Conservation (phyloP, 2,888 invertebrate species). For the Andricus quercusramuli region DNA sequence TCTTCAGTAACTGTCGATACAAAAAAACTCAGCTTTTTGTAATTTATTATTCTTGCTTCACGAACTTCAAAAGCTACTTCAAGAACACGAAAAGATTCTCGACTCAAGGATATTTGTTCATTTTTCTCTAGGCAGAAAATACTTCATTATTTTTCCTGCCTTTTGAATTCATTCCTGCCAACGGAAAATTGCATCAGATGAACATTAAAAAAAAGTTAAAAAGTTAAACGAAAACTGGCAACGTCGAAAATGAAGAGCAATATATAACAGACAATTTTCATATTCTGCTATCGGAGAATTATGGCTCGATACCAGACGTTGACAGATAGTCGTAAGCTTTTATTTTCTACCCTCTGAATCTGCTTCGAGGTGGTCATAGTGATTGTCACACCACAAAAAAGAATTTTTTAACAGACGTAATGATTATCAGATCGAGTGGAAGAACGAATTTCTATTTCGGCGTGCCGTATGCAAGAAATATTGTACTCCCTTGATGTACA, state of each 20-base stretch:
- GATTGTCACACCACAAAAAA: neutral
- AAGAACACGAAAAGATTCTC: neutral
- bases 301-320: neutral
- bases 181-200: neutral
- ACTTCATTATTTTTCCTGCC: no score
- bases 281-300: neutral
- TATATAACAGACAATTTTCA: neutral
- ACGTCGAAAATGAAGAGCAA: neutral
- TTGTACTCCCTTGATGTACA: neutral
- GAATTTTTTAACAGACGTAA: slow-evolving; percentile 64
- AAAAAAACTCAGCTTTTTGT: neutral
- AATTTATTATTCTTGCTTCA: neutral
- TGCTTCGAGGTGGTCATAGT: neutral
- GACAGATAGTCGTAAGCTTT: neutral
- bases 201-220: neutral
- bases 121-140: neutral
- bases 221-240: neutral
- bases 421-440: slow-evolving; percentile 70
- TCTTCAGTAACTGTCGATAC: neutral
- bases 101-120: neutral
- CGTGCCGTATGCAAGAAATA: neutral
- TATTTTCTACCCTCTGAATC: neutral
- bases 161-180: neutral
- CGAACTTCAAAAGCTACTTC: neutral
- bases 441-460: slow-evolving; percentile 61